These are phyloP conservation scores for Setipinna tenuifilis DNA, from an alignment of 2,797 vertebrate genomes.

Conservation along the genomic window DNA sequence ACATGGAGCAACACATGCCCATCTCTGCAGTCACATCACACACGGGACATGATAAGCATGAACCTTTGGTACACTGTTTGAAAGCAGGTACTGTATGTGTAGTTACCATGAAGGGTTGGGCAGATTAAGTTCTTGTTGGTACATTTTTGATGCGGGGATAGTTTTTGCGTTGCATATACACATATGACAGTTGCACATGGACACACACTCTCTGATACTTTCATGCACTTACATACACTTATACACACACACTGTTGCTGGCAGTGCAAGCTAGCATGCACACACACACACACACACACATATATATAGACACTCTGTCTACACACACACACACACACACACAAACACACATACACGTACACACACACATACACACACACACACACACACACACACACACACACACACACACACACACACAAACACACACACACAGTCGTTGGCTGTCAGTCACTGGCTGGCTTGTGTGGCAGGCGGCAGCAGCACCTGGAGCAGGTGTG, in stretches of 20 bases:
- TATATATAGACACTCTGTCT: neutral
- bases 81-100: neutral
- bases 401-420: too few species aligned
- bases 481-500: slow-evolving; percentile 18
- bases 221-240: neutral
- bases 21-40: neutral
- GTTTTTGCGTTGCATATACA: neutral
- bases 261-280: neutral
- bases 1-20: neutral
- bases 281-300: slow-evolving; percentile 4
- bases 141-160: neutral
- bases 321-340: neutral
- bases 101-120: neutral
- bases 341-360: too few species aligned
- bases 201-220: neutral
- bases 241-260: neutral
- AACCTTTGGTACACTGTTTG: neutral
- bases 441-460: neutral
- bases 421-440: neutral
- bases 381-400: neutral
- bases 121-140: too few species aligned
- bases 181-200: too few species aligned
- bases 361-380: neutral
- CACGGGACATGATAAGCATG: neutral
- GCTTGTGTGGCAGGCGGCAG: neutral